Evolutionary conservation across 2,888 invertebrate species (phyloP).

Genomic region (Thera obeliscata): DNA sequence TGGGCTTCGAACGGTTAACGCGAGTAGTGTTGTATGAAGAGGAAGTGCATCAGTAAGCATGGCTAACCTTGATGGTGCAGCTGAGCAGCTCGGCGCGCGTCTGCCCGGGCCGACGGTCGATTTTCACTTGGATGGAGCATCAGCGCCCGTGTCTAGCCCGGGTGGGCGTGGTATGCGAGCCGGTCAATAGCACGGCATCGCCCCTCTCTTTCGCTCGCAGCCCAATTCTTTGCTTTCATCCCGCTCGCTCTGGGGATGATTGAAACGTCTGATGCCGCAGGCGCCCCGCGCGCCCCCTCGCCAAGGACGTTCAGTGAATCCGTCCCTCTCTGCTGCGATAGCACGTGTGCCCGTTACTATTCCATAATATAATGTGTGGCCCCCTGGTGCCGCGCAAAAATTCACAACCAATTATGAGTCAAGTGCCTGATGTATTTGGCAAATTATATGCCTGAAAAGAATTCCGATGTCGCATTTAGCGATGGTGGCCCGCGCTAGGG

Average conservation of each 20-base stretch:
- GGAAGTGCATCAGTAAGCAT: conserved; percentile 70
- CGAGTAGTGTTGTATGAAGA: conserved; percentile 37
- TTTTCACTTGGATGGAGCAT: conserved; percentile 83
- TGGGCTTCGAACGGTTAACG: conserved; percentile 41
- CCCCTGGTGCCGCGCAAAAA: conserved; percentile 80
- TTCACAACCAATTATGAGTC: conserved; percentile 82
- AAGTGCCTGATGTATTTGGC: conserved; percentile 81
- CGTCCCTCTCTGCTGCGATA: conserved; percentile 84
- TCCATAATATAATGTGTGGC: conserved; percentile 83
- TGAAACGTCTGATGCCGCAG: conserved; percentile 85
- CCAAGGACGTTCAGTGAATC: conserved; percentile 85
- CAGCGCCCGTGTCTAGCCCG: conserved; percentile 80
- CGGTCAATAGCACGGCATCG: conserved; percentile 83
- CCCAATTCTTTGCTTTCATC: conserved; percentile 54
- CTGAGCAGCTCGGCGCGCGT: conserved; percentile 71
- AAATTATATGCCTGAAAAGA: conserved; percentile 78
- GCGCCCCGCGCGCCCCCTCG: conserved; percentile 82
- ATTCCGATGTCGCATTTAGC: conserved; percentile 69
- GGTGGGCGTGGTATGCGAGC: conserved; percentile 82
- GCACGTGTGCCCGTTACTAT: conserved; percentile 83
- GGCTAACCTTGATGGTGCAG: conserved; percentile 78
- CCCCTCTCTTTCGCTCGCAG: conserved; percentile 64
- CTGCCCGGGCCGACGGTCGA: conserved; percentile 83
- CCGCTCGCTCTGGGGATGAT: conserved; percentile 79
- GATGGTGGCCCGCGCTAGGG: conserved; percentile 69